phyloP scores from a whole-genome alignment of 2,113 vertebrate species.

The Elephas maximus region DNA sequence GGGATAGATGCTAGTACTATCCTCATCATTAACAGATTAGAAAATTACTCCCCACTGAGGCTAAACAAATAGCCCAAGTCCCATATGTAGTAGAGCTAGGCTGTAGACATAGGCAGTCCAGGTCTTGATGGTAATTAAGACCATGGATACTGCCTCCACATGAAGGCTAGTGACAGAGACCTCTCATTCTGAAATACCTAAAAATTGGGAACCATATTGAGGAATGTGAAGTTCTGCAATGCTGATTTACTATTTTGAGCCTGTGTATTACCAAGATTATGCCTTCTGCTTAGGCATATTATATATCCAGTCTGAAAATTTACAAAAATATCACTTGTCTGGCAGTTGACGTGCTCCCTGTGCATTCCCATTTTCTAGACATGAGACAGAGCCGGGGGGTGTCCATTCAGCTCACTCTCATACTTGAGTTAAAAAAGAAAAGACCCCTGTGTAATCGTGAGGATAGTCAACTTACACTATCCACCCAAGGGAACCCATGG shows the following conservation, averaged over 20 bases:
- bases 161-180: slow-evolving; percentile 34
- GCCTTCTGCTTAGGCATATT: slow-evolving; percentile 67
- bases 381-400: not conserved
- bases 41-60: slow-evolving; percentile 7
- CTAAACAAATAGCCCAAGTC: slow-evolving; percentile 9
- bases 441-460: not conserved
- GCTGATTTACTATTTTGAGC: slow-evolving; percentile 65
- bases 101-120: slow-evolving; percentile 28
- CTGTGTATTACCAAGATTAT: slow-evolving; percentile 40
- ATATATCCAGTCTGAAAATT: slow-evolving; percentile 42
- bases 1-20: not conserved
- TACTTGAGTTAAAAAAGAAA: not conserved
- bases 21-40: slow-evolving; percentile 40
- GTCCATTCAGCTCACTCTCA: slow-evolving; percentile 28
- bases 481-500: not conserved
- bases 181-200: slow-evolving; percentile 52
- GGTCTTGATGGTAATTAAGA: not conserved
- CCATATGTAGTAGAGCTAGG: not conserved
- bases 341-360: slow-evolving; percentile 31
- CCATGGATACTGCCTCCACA: not conserved
- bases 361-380: slow-evolving; percentile 46
- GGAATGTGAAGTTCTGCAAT: slow-evolving; percentile 42
- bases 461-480: slow-evolving; percentile 25
- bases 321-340: slow-evolving; percentile 75
- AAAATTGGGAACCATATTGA: slow-evolving; percentile 10